Base-by-base conservation (phyloP, 2,888 invertebrate species). In the Fragum sueziense region DNA sequence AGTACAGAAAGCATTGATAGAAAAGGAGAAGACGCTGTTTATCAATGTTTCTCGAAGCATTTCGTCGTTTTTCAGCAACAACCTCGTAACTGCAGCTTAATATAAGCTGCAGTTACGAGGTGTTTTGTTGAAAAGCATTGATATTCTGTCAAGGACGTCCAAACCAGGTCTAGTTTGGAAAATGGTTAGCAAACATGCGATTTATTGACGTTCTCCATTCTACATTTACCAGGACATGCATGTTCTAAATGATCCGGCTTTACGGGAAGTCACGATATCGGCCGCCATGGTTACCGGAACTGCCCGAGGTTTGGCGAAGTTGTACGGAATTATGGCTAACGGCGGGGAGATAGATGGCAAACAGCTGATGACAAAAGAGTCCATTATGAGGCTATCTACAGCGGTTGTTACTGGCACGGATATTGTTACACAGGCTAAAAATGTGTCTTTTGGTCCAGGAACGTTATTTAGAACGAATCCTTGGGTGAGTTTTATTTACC, bases 251-350 rank as follows among this genome's bases (percentile, higher is more conserved):
- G 88, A 91, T 70, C 90, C 89, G 22, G 86, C 88, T 9, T 62
- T 88, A 34, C 79, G 89, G 25, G 84, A 85, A n/a, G 85, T 89
- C 29, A 90, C 91, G 0, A 76, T 88, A 31, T 88, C 91, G 9
- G 89, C 91, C 0, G 88, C 86, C 4, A 88, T 88, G 37, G 93
- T 90, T 6, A 87, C 89, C 41, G 90, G 88, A 0, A 89, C 91
- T n/a, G 92, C 92, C 0, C 71, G 87, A 11, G 86, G 87, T 7
- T 65, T 92, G 71, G 93, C 91, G 3, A 90, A 90, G 74, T 78
- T 92, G 20, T 90, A 88, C 76, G 90, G 90, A 29, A 88, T 90
- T 52, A 71, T 92, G n/a, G 88, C 91, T 52, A 89, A 90, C 61
- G 89, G 89, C 1, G 89, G 89, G 11, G 59, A 80, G 11, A 22